Evolutionary conservation across 2,888 invertebrate species (phyloP).

Genomic region (Hyles lineata): DNA sequence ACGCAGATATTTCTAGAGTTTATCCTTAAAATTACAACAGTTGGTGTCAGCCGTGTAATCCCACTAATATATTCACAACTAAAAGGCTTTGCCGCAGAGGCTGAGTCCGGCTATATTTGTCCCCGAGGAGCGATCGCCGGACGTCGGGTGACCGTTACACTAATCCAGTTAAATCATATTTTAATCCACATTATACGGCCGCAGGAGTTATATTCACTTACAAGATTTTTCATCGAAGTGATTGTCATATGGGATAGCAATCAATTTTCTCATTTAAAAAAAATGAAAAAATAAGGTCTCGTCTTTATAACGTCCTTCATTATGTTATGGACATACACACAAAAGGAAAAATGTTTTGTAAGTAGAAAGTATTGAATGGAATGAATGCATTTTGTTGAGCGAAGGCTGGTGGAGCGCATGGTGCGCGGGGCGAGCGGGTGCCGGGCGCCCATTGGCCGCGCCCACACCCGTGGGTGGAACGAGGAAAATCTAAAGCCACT

Average conservation of each 20-base stretch:
- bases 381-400: conserved; percentile 54
- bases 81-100: conserved; percentile 69
- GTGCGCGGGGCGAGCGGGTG: conserved; percentile 54
- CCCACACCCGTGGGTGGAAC: conserved; percentile 74
- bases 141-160: conserved; percentile 66
- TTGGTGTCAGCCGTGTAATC: conserved; percentile 66
- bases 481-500: conserved; percentile 69
- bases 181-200: conserved; percentile 41
- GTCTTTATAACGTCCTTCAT: background rate
- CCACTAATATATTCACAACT: conserved; percentile 81
- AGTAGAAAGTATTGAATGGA: conserved; percentile 18
- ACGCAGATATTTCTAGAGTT: conserved; percentile 69
- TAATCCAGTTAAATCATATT: conserved; percentile 51
- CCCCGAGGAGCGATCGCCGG: conserved; percentile 69
- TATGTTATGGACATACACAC: background rate
- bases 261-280: background rate
- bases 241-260: background rate
- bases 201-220: background rate
- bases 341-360: background rate
- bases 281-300: background rate
- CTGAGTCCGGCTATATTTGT: conserved; percentile 52
- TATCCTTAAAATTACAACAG: conserved; percentile 71
- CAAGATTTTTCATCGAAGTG: background rate
- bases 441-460: conserved; percentile 78
- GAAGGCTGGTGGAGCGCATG: conserved; percentile 56